Evolutionary conservation across 2,888 invertebrate genomes (phyloP).

Genomic region (Drosophila greeni): DNA sequence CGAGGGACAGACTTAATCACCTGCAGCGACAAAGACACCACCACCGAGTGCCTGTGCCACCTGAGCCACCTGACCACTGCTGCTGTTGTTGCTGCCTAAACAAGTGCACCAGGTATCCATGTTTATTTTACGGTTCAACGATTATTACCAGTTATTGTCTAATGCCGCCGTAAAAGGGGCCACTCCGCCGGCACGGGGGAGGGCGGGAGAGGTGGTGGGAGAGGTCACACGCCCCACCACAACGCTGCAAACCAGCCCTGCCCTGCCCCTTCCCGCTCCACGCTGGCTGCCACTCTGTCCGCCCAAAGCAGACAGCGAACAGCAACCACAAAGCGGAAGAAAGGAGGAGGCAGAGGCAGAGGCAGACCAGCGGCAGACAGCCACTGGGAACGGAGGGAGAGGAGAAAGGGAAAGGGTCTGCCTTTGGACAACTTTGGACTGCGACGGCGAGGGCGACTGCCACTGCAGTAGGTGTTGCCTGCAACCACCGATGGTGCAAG

Average conservation of each 20-base stretch:
- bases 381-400: constrained; percentile 5
- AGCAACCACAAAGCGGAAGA: constrained; percentile 36
- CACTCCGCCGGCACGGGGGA: constrained; percentile 25
- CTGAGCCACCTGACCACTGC: constrained; percentile 29
- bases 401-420: neutral
- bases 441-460: constrained; percentile 2
- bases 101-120: constrained; percentile 74
- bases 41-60: constrained; percentile 48
- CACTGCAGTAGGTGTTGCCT: constrained; percentile 63
- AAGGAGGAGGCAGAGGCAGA: constrained; percentile 43
- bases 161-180: constrained; percentile 64
- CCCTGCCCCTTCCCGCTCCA: constrained; percentile 13
- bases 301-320: constrained; percentile 21
- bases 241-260: constrained; percentile 2
- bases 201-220: constrained; percentile 4
- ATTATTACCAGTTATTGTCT: constrained; percentile 75
- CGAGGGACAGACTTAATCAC: constrained; percentile 29
- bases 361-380: constrained; percentile 31
- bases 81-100: constrained; percentile 61
- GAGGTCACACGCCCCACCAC: constrained; percentile 16
- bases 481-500: constrained; percentile 58
- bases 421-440: constrained; percentile 38
- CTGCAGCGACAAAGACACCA: constrained; percentile 63
- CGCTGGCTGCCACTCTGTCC: constrained; percentile 4
- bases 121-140: constrained; percentile 75